Evolutionary conservation across 2,113 vertebrate genomes (phyloP).

Genomic region (Sus scrofa): DNA sequence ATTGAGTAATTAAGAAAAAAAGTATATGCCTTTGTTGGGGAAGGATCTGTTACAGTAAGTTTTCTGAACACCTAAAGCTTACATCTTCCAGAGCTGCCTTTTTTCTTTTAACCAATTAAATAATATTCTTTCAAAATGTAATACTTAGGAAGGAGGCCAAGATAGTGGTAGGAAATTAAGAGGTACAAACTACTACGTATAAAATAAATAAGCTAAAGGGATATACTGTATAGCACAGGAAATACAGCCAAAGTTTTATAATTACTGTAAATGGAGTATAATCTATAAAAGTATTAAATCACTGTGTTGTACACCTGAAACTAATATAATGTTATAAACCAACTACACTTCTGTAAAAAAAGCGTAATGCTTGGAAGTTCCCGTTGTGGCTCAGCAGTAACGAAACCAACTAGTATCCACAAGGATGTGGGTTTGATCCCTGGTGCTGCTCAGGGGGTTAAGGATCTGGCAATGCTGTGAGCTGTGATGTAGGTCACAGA

Average conservation of each 20-base stretch:
- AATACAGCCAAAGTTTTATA: background rate
- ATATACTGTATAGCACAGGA: background rate
- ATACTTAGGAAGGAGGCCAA: background rate
- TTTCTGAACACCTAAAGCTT: slow-evolving; percentile 31
- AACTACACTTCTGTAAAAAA: background rate
- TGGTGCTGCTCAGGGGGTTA: too few relatives aligned
- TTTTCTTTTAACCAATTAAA: slow-evolving; percentile 23
- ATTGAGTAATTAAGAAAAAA: too few relatives aligned
- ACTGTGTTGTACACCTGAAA: background rate
- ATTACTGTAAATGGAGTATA: background rate
- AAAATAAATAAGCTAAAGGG: background rate
- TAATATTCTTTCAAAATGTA: background rate
- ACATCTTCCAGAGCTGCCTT: background rate
- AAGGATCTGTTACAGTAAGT: slow-evolving; percentile 8
- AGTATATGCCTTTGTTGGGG: background rate
- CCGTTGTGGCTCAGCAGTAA: too few relatives aligned
- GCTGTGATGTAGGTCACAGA: too few relatives aligned
- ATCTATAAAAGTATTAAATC: background rate
- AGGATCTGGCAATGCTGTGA: too few relatives aligned
- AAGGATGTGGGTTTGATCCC: too few relatives aligned
- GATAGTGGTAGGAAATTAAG: background rate
- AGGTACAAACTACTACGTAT: background rate
- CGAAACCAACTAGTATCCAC: too few relatives aligned
- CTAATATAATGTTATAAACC: background rate
- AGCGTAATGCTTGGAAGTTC: background rate